Base-by-base conservation (phyloP, 2,797 vertebrate genomes). In the Graptemys geographica region DNA sequence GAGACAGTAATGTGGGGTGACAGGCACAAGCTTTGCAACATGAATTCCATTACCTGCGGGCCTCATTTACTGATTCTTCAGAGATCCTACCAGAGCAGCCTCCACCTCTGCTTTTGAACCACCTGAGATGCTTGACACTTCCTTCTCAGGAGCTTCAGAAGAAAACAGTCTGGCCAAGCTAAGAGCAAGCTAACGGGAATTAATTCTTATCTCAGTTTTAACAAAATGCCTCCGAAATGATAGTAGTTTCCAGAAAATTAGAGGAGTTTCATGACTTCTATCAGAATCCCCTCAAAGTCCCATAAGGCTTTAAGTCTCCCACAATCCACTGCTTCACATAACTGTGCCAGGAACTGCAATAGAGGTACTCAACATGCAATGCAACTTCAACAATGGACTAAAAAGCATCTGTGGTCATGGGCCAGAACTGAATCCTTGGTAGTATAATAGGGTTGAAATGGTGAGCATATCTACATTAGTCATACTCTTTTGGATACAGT, bases 321-420 rank as follows among this genome's bases (percentile, higher is more conserved):
- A 6, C 59, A 79, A 89, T 56, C 3, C 18, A 6, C n/a, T 53
- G 3, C 33, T 59, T 59, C 52, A 52, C 41, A 65, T 59, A 78
- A 92, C 31, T 57, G 44, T 13, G 59, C 56, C 69, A 9, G 56
- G 18, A 52, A 53, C n/a, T 89, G 65, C 88, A 51, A 69, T n/a
- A 69, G 31, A 65, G 69, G 56, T 28, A 11, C 0, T 5, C 53
- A 27, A 4, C 5, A 23, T 82, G 74, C 87, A 91, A 28, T 88
- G 56, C 25, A 91, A 47, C 28, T 9, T 8, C 52, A 79, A 21
- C 44, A 81, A 62, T 4, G 0, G 33, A 59, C 72, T 76, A 16
- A 47, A 28, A 21, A 89, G 49, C 81, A 56, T 86, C 59, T 2
- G 5, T 47, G 79, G 47, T 13, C 62, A 59, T 0, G 0, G 56